Conservation (phyloP, 2,113 vertebrate genomes). For the Colinus virginianus region DNA sequence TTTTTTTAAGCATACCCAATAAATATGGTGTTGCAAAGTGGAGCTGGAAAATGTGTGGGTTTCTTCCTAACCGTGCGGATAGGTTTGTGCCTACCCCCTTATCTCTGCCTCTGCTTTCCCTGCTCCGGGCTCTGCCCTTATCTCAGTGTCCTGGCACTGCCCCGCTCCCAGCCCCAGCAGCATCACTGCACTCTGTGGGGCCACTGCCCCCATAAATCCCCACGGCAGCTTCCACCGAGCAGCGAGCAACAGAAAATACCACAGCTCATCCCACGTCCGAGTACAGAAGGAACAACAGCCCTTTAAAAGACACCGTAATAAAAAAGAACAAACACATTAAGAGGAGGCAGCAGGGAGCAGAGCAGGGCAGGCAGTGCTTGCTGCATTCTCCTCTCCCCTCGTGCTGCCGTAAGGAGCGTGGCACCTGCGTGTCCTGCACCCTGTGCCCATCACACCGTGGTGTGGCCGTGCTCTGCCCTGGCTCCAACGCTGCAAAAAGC, state of each 20-base stretch:
- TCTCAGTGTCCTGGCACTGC: not conserved
- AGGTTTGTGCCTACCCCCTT: not conserved
- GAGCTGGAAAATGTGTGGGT: not conserved
- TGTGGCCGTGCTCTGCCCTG: too few relatives aligned
- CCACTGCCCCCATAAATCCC: not conserved
- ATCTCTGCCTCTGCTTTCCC: not conserved
- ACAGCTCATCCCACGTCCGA: not conserved
- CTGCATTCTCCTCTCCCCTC: not conserved
- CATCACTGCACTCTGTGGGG: not conserved
- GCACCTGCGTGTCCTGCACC: not conserved
- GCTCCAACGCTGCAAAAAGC: too few relatives aligned
- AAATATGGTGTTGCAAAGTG: not conserved
- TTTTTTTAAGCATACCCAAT: constrained; percentile 35
- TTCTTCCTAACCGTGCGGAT: not conserved
- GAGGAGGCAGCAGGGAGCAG: not conserved
- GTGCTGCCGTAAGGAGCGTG: not conserved
- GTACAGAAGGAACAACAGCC: not conserved
- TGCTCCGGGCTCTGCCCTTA: not conserved
- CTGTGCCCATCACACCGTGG: too few relatives aligned
- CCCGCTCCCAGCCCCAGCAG: not conserved
- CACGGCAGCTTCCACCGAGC: not conserved
- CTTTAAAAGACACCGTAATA: not conserved
- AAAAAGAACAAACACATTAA: not conserved
- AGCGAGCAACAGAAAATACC: not conserved
- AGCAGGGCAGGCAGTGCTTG: not conserved